phyloP scores from a whole-genome alignment of 2,888 invertebrate species.

The Thalpophila matura region DNA sequence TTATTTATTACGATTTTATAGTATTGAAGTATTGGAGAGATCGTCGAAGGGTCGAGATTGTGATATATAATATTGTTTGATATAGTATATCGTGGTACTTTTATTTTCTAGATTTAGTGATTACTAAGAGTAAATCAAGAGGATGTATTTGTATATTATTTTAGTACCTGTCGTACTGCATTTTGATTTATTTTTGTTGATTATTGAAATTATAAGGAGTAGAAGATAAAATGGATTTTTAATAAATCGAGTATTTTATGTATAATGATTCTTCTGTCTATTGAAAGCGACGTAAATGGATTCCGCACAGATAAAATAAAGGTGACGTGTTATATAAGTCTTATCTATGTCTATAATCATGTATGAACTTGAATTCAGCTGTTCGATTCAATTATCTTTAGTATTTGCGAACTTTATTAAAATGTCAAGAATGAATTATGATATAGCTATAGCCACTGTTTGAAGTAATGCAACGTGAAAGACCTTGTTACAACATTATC shows the following conservation, averaged over 20 bases:
- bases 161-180: slow-evolving; percentile 57
- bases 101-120: slow-evolving; percentile 59
- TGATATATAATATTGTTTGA: slow-evolving; percentile 69
- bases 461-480: slow-evolving; percentile 3
- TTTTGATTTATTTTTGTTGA: slow-evolving; percentile 61
- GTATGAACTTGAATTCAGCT: slow-evolving; percentile 9
- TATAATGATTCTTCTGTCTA: slow-evolving; percentile 18
- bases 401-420: slow-evolving; percentile 5
- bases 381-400: slow-evolving; percentile 6
- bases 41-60: slow-evolving; percentile 67
- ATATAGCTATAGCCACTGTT: slow-evolving; percentile 1
- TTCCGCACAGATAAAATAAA: slow-evolving; percentile 30
- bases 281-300: slow-evolving; percentile 23
- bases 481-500: slow-evolving; percentile 1
- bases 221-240: slow-evolving; percentile 27
- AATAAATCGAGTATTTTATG: slow-evolving; percentile 28
- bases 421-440: slow-evolving; percentile 1
- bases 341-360: slow-evolving; percentile 20
- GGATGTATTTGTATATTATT: slow-evolving; percentile 62
- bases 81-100: slow-evolving; percentile 58
- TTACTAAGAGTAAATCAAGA: slow-evolving; percentile 57
- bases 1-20: slow-evolving; percentile 59
- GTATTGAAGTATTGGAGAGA: slow-evolving; percentile 68
- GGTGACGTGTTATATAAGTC: slow-evolving; percentile 20
- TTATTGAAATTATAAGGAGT: slow-evolving; percentile 49